Conservation (phyloP, 92 coral and sea anemone species). For the Porites cylindrica region DNA sequence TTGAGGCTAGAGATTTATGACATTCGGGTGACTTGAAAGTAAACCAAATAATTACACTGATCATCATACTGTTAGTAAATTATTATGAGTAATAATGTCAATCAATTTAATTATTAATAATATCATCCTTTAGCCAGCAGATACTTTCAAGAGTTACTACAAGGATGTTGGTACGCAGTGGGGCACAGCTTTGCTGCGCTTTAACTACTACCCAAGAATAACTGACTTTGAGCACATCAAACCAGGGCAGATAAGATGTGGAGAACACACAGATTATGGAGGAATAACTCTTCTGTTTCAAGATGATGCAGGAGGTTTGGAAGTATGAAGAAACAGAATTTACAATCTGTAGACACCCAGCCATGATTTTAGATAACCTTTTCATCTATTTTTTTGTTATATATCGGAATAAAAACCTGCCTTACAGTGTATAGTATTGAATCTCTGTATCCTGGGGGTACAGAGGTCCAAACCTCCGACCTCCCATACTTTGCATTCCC, state of each 20-base stretch:
- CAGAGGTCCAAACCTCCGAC: no score
- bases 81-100: background rate
- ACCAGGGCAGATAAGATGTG: slow-evolving; percentile 87
- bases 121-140: slow-evolving; percentile 53
- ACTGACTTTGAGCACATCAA: slow-evolving; percentile 47
- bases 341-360: no score
- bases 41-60: no score
- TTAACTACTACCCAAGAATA: slow-evolving; percentile 77
- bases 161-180: slow-evolving; percentile 56
- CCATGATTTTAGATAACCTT: background rate
- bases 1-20: no score
- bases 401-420: no score
- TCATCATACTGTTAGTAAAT: no score
- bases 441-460: no score
- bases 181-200: slow-evolving; percentile 68
- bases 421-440: no score
- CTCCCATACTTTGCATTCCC: no score
- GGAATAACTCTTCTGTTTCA: slow-evolving; percentile 86
- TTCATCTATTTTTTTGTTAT: no score
- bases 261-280: slow-evolving; percentile 89
- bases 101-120: background rate
- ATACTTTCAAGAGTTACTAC: slow-evolving; percentile 47
- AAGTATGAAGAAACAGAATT: slow-evolving; percentile 44
- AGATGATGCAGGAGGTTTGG: slow-evolving; percentile 89
- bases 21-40: no score